Evolutionary conservation across 2,888 invertebrate species (phyloP).

Genomic region (Bellardia bayeri): DNA sequence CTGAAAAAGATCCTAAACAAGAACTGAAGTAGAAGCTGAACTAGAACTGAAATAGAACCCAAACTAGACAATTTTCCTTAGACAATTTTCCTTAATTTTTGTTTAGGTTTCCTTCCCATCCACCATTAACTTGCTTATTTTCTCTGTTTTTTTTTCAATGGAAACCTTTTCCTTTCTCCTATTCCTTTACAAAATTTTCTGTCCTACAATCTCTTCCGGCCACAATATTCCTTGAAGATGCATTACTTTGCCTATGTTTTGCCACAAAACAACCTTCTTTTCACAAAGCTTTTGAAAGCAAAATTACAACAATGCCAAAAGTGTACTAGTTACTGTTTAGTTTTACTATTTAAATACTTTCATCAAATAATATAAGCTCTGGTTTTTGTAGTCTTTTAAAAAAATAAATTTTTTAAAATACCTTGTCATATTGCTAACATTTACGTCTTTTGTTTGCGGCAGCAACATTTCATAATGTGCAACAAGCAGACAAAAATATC

Average conservation of each 20-base stretch:
- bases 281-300: neutral
- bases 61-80: too few relatives aligned
- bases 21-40: too few relatives aligned
- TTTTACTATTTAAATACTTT: slow-evolving; percentile 32
- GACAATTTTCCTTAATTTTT: too few relatives aligned
- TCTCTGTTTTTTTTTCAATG: too few relatives aligned
- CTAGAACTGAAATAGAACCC: too few relatives aligned
- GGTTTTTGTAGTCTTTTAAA: neutral
- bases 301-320: neutral
- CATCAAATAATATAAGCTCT: slow-evolving; percentile 12
- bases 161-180: too few relatives aligned
- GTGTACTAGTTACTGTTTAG: neutral
- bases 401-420: neutral
- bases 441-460: neutral
- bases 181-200: too few relatives aligned
- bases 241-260: slow-evolving; percentile 28
- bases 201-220: slow-evolving; percentile 2
- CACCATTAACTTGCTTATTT: too few relatives aligned
- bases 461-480: slow-evolving; percentile 28
- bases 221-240: neutral
- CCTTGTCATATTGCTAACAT: slow-evolving; percentile 12
- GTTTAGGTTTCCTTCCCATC: too few relatives aligned
- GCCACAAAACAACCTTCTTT: neutral
- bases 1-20: too few relatives aligned
- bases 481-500: slow-evolving; percentile 39